phyloP scores from a whole-genome alignment of 2,888 invertebrate genomes.

The Balanococcus diminutus region DNA sequence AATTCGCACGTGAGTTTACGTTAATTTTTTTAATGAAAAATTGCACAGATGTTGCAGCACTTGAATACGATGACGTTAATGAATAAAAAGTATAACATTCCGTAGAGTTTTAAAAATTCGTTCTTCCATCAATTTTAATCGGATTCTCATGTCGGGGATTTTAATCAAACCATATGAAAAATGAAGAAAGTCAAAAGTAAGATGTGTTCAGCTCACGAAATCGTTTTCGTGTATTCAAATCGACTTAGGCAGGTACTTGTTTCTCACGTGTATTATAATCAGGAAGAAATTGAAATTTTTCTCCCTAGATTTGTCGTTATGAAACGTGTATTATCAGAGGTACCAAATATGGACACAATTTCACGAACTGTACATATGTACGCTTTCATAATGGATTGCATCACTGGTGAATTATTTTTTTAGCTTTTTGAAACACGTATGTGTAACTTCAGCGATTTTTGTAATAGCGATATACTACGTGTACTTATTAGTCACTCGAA shows the following conservation, averaged over 20 bases:
- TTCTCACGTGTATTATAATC: background rate
- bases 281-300: conserved; percentile 25
- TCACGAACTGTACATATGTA: background rate
- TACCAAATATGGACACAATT: conserved; percentile 33
- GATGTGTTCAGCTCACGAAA: background rate
- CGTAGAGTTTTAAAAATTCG: background rate
- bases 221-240: background rate
- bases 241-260: background rate
- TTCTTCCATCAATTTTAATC: conserved; percentile 34
- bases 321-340: conserved; percentile 15
- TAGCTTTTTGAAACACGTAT: background rate
- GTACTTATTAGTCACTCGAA: background rate
- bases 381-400: background rate
- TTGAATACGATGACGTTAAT: background rate
- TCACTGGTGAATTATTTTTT: conserved; percentile 11
- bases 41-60: background rate
- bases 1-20: background rate
- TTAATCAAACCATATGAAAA: conserved; percentile 36
- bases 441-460: background rate
- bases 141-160: conserved; percentile 6
- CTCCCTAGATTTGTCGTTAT: background rate
- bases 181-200: background rate
- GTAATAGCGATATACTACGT: background rate
- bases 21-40: conserved; percentile 14
- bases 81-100: conserved; percentile 6